Conservation (phyloP, 2,888 invertebrate species). For the Cyclophora albipunctata region DNA sequence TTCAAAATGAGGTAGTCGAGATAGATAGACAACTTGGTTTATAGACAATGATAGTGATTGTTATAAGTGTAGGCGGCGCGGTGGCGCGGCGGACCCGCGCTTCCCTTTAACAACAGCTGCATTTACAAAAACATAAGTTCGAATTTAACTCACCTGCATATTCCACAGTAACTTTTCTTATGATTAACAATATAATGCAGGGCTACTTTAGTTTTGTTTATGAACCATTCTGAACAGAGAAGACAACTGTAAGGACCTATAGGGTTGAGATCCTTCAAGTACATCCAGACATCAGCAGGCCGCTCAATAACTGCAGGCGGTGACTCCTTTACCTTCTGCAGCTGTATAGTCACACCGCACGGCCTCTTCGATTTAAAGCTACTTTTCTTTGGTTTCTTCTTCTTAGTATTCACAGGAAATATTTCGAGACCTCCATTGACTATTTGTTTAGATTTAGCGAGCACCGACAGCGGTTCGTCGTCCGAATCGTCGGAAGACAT, state of each 20-base stretch:
- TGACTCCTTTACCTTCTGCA: constrained; percentile 17
- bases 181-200: constrained; percentile 70
- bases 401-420: constrained; percentile 11
- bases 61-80: no score
- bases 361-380: constrained; percentile 25
- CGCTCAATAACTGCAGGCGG: constrained; percentile 42
- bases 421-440: constrained; percentile 13
- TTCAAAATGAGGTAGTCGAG: no score
- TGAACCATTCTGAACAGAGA: constrained; percentile 66
- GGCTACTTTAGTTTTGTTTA: constrained; percentile 60
- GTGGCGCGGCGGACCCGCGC: no score
- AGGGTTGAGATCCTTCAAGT: constrained; percentile 63
- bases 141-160: constrained; percentile 50
- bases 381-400: constrained; percentile 27
- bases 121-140: no score
- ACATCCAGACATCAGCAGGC: constrained; percentile 65
- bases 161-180: constrained; percentile 68
- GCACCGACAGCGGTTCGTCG: constrained; percentile 58
- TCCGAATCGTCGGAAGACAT: constrained; percentile 57
- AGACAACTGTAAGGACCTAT: constrained; percentile 65
- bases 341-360: constrained; percentile 28
- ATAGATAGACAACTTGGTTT: neutral
- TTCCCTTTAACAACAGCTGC: no score
- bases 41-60: neutral
- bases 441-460: constrained; percentile 45